Evolutionary conservation across 2,888 invertebrate genomes (phyloP), one percentile per base, ranked within the genome.

Genomic region (Hyalella azteca): DNA sequence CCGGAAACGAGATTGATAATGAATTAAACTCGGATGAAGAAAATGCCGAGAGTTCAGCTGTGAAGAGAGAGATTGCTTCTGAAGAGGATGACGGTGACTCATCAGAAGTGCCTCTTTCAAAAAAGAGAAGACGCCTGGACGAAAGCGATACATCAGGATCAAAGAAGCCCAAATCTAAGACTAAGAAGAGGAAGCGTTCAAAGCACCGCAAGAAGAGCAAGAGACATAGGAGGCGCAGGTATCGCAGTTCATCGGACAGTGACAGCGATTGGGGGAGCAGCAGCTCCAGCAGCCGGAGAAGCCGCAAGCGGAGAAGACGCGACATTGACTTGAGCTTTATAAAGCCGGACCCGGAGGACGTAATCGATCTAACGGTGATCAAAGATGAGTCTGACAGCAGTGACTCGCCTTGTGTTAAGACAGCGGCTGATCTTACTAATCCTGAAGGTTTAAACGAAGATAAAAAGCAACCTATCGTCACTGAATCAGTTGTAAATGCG

Each of bases 151-250:
- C 40, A 15, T 60, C 41, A n/a, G 60, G n/a, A 29, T 66, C 66
- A 45, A 78, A 48, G 45, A 76, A 49, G 32, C 45, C 29, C 11
- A 60, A 73, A 4, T 60, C 59, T 41, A 80, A 59, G 9, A 78
- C 36, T 26, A 54, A 77, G 32, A 66, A 39, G 48, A 73, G 50
- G 22, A 81, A 80, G 32, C 76, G 59, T 54, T 79, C 78, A 32
- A 79, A 50, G 13, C 76, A 54, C 22, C 36, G 50, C n/a, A 79
- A 78, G 19, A 79, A 41, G 36, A 81, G 49, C 36, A 48, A 45
- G 40, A 78, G 78, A 39, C 40, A 79, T 11, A 73, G 73, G 45
- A 79, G 73, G 48, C 66, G 49, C 15, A n/a, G 50, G 22, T 73
- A 45, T 32, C 45, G 19, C 26, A 73, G 73, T 22, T 48, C 41